A percentile compares a stretch with the other conserved stretches of the same genome.
Evolutionary conservation across 2,888 invertebrate genomes (phyloP).

Genomic region (Villa cingulata): DNA sequence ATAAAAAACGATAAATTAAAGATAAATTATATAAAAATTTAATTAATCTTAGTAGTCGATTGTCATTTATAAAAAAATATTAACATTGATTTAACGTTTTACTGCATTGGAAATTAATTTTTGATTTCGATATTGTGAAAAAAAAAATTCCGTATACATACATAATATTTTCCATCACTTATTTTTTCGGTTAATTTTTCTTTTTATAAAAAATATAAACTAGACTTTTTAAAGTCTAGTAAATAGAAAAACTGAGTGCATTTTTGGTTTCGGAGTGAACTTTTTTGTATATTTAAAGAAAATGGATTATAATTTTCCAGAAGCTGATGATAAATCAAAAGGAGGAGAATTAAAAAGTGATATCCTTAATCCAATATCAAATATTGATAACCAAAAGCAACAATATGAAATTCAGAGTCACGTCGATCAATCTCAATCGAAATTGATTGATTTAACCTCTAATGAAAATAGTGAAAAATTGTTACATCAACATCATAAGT

Average conservation of each 20-base stretch:
- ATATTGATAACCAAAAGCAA: neutral
- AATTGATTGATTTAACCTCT: slow-evolving; percentile 1
- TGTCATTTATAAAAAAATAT: no score
- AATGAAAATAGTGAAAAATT: slow-evolving; percentile 1
- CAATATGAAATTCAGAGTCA: neutral
- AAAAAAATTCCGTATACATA: no score
- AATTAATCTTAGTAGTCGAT: no score
- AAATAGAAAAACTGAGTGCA: neutral
- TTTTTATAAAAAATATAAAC: no score
- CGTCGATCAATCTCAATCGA: slow-evolving; percentile 4
- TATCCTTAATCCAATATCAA: neutral
- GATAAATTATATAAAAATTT: no score
- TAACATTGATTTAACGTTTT: no score
- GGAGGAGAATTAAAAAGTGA: neutral
- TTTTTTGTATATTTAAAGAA: neutral
- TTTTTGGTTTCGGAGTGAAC: neutral
- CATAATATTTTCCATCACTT: no score
- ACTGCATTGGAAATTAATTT: no score
- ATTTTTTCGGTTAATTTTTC: no score
- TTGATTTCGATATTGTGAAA: no score
- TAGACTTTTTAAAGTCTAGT: no score
- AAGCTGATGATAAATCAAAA: neutral
- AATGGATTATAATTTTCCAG: neutral
- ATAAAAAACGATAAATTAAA: no score
- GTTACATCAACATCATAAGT: neutral